Conservation (phyloP, 2,888 invertebrate species). For the Oligia strigilis region DNA sequence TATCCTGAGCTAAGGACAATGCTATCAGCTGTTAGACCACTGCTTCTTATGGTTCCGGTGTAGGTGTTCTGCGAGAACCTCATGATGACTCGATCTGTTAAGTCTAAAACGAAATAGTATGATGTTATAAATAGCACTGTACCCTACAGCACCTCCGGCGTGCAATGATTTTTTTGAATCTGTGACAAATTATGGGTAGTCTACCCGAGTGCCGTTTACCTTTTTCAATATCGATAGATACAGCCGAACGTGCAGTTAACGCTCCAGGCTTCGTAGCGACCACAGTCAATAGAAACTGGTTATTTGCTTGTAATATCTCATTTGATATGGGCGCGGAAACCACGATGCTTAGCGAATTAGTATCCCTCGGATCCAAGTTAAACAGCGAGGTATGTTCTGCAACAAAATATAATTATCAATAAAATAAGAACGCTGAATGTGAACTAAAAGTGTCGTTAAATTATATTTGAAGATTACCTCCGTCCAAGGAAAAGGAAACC, state of each 20-base stretch:
- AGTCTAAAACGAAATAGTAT: slow-evolving; percentile 7
- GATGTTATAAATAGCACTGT: not conserved
- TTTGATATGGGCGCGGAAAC: slow-evolving; percentile 57
- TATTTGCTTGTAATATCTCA: slow-evolving; percentile 66
- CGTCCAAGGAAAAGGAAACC: slow-evolving; percentile 26
- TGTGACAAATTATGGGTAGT: too few relatives aligned
- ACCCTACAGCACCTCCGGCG: too few relatives aligned
- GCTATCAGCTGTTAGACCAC: slow-evolving; percentile 67
- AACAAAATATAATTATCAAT: slow-evolving; percentile 45
- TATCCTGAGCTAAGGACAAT: slow-evolving; percentile 76
- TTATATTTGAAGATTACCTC: slow-evolving; percentile 10
- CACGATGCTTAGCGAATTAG: slow-evolving; percentile 55
- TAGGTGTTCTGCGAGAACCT: slow-evolving; percentile 78
- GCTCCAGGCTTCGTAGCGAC: slow-evolving; percentile 66
- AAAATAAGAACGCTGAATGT: not conserved
- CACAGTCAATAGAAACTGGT: slow-evolving; percentile 69
- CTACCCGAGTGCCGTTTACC: slow-evolving; percentile 43
- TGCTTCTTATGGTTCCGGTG: slow-evolving; percentile 72
- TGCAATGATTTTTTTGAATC: too few relatives aligned
- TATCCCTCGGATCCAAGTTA: slow-evolving; percentile 37
- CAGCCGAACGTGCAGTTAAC: slow-evolving; percentile 65
- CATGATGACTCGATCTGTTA: slow-evolving; percentile 64
- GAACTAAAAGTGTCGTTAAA: slow-evolving; percentile 13
- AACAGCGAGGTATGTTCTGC: slow-evolving; percentile 68
- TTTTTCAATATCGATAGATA: slow-evolving; percentile 72